Base-by-base conservation (phyloP, 2,113 vertebrate genomes). In the Mus musculus region DNA sequence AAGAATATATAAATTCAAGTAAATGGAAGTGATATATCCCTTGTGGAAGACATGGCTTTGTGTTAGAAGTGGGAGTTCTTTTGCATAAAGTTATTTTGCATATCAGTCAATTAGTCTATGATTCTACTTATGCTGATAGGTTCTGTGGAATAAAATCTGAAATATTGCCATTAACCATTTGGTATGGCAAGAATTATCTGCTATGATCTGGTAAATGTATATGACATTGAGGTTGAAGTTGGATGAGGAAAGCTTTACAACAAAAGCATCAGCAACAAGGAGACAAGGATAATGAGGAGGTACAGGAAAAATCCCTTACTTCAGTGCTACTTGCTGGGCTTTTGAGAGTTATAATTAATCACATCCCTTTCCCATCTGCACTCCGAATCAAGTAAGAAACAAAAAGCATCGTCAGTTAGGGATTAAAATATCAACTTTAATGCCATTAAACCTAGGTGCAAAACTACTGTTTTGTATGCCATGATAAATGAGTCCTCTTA, bases 321-420 rank as follows among this genome's bases (percentile, higher is more conserved):
- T 75, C 10, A 59, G 36, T 81, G 52, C 71, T 85, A 46, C 65
- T 92, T 81, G 36, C 52, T 84, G 19, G 75, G 81, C 85, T 92
- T 90, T 94, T 76, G 84, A 95, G 84, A 81, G 61, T 91, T 59
- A 65, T 84, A 96, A 96, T 97, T 93, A 93, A 94, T 96, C 84
- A 93, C 24, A 56, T 59, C 20, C 49, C 22, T 89, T 95, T 96
- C 63, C 92, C 87, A 54, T 91, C 84, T 93, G 93, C 61, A 87
- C 94, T 59, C 77, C 82, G 52, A 82, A 46, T 75, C 89, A 96
- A 80, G 46, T 22, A 87, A 97, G n/a, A 88, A 92, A 61, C 20
- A 75, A 11, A 92, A 69, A 88, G 14, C 49, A 1, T 30, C 24
- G 63, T 78, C n/a, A 49, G 33, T 36, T 82, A 46, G 61, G 30